Conservation (phyloP, 2,113 vertebrate genomes). For the Tragelaphus strepsiceros region DNA sequence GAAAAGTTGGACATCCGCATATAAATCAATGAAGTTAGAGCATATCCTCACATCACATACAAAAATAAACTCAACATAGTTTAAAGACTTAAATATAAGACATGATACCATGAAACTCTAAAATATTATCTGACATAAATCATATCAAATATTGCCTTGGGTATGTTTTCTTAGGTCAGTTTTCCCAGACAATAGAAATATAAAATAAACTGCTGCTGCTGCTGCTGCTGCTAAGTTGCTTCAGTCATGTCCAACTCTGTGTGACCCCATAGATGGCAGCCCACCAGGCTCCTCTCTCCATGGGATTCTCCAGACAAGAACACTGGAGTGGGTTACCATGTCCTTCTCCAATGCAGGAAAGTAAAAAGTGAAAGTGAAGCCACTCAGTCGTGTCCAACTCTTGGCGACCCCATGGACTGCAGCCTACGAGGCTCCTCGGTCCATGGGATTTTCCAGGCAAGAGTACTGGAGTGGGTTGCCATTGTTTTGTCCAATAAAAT, state of each 20-base stretch:
- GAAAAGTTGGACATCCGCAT: not conserved
- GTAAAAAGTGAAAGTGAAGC: too few species aligned
- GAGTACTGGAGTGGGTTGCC: not conserved
- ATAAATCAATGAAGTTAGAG: not conserved
- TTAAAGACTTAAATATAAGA: not conserved
- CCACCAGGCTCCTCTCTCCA: accelerated
- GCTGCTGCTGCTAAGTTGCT: not conserved
- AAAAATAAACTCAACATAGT: not conserved
- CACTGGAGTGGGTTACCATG: too few species aligned
- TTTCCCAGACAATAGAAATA: not conserved
- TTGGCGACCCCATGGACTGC: not conserved
- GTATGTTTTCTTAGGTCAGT: not conserved
- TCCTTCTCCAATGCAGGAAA: too few species aligned
- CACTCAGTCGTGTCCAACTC: too few species aligned
- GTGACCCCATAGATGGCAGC: not conserved
- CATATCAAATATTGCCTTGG: not conserved
- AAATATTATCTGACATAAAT: not conserved
- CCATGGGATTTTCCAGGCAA: not conserved
- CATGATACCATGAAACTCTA: not conserved
- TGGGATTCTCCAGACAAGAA: too few species aligned
- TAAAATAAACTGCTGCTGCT: not conserved
- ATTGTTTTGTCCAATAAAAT: not conserved
- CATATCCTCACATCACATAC: not conserved
- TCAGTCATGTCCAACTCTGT: accelerated
- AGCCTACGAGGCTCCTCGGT: not conserved